Base-by-base conservation (phyloP, 2,797 vertebrate species). In the Pseudochromis fuscus region DNA sequence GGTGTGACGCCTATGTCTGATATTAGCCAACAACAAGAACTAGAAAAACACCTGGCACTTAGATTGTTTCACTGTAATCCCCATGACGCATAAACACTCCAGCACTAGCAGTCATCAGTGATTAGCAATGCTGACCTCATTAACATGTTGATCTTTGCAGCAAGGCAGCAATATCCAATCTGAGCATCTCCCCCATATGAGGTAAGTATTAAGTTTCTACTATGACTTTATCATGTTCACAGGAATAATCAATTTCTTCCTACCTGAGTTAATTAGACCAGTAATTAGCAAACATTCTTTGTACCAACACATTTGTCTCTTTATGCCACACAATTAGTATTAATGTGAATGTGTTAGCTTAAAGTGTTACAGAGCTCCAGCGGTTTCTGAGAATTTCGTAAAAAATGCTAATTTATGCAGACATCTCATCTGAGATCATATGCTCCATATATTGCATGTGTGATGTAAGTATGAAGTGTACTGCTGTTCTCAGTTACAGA, bases 211-310 rank as follows among this genome's bases (percentile, higher is more conserved):
- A 40, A 40, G 13, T 46, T 21, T 55, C 9, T 23, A 31, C 13
- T 46, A 28, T 11, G 33, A 23, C n/a, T 18, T 4, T 13, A 37
- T 37, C 13, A 4, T 19, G 1, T 31, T 71, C 24, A 63, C 28
- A 40, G 23, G 28, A 44, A n/a, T 16, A 28, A 31, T 19, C 18
- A 35, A 44, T 48, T 37, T 30, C 3, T 25, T 23, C 31, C 24
- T 57, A 49, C 49, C 56, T 31, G 42, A 31, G 27, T 44, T 31
- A 46, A 72, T 72, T 57, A 42, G 5, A 7, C 15, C 27, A 57
- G 33, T 50, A 33, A 50, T 58, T 50, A 13, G 16, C 25, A 64
- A 18, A 7, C 10, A 25, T 30, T 27, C 24, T 38, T 48, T 11
- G 46, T 19, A 16, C 15, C 7, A 21, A 50, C 45, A 58, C 52